Conservation (phyloP, 2,113 vertebrate genomes). For the Cephalopterus ornatus region DNA sequence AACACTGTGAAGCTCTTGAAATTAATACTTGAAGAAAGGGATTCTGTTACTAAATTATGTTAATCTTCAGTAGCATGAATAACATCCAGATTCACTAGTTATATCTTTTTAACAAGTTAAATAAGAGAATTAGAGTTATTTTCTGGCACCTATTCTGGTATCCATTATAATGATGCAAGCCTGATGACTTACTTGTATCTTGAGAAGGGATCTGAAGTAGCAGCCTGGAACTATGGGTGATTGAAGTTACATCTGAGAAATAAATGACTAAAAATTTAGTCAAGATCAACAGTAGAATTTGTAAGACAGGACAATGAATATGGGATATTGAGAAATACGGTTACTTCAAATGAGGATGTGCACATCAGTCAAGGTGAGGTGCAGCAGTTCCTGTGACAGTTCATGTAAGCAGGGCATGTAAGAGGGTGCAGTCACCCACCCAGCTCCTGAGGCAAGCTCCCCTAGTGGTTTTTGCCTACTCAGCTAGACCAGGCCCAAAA, state of each 20-base stretch:
- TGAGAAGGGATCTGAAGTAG: neutral
- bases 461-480: neutral
- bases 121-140: neutral
- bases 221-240: neutral
- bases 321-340: neutral
- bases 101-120: neutral
- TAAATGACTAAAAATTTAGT: neutral
- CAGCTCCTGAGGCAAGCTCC: neutral
- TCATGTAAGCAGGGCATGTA: neutral
- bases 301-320: neutral
- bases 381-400: neutral
- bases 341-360: neutral
- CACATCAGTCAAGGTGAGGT: accelerated
- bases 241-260: neutral
- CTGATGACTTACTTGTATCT: neutral
- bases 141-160: neutral
- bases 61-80: neutral
- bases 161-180: accelerated
- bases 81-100: neutral
- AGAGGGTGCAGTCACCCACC: neutral
- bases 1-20: neutral
- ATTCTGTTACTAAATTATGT: neutral
- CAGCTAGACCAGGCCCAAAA: neutral
- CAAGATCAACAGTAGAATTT: neutral
- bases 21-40: neutral